Evolutionary conservation across 2,113 vertebrate genomes (phyloP).

Genomic region (Bombycilla garrulus): DNA sequence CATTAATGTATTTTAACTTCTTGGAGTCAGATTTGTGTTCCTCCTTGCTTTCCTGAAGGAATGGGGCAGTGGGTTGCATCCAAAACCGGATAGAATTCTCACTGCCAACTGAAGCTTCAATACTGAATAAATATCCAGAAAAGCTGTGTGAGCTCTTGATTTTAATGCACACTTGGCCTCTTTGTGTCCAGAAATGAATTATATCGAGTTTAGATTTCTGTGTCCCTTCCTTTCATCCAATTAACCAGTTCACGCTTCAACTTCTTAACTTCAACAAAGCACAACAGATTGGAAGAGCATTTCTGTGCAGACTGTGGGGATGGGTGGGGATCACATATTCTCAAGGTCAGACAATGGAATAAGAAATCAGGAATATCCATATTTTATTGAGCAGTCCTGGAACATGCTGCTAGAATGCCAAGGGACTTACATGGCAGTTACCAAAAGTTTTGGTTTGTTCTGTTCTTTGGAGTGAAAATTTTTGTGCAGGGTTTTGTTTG

Average conservation of each 20-base stretch:
- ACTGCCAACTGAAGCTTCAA: background rate
- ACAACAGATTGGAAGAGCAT: constrained; percentile 52
- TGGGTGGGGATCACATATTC: background rate
- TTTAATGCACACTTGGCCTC: constrained; percentile 67
- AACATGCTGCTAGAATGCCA: background rate
- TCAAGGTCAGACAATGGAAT: constrained; percentile 45
- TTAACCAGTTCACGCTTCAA: constrained; percentile 66
- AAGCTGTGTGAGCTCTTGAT: constrained; percentile 33
- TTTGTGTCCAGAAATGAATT: constrained; percentile 68
- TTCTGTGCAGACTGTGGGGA: background rate
- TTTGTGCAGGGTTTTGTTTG: background rate
- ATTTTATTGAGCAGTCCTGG: background rate
- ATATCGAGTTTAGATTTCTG: constrained; percentile 49
- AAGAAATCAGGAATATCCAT: constrained; percentile 30
- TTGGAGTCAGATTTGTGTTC: background rate
- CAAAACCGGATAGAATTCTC: background rate
- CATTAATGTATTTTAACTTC: background rate
- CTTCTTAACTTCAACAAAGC: constrained; percentile 43
- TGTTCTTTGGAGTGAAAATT: background rate
- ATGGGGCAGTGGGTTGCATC: background rate
- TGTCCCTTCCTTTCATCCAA: constrained; percentile 47
- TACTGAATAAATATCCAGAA: constrained; percentile 27
- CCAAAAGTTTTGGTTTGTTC: background rate
- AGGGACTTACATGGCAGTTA: background rate
- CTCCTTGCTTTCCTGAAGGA: background rate